Evolutionary conservation across 2,888 invertebrate genomes (phyloP).

Genomic region (Clanis bilineata): DNA sequence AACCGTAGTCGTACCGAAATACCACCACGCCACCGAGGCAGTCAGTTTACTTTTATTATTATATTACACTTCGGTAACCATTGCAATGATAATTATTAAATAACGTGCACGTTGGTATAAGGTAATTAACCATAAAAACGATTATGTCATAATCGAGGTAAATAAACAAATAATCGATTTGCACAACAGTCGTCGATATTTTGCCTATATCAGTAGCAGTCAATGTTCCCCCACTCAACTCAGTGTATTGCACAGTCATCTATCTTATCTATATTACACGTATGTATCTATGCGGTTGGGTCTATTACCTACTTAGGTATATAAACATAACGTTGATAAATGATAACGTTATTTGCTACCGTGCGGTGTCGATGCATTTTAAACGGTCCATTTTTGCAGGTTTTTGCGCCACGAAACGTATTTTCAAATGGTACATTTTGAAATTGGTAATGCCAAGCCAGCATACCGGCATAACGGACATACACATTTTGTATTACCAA

Average conservation of each 20-base stretch:
- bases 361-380: not conserved
- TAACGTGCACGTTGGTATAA: too few species aligned
- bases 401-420: too few species aligned
- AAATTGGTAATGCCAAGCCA: too few species aligned
- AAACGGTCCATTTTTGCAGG: not conserved
- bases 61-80: too few species aligned
- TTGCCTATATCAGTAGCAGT: not conserved
- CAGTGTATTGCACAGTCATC: slow-evolving; percentile 6
- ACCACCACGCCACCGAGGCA: too few species aligned
- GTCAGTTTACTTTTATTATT: too few species aligned
- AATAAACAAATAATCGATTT: not conserved
- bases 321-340: slow-evolving; percentile 1
- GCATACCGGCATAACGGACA: too few species aligned
- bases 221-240: not conserved
- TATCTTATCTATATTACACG: not conserved
- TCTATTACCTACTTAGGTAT: slow-evolving; percentile 9
- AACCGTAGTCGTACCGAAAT: too few species aligned
- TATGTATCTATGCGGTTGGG: not conserved
- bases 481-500: too few species aligned
- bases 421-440: too few species aligned
- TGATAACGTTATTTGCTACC: slow-evolving; percentile 4
- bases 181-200: not conserved
- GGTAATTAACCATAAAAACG: too few species aligned
- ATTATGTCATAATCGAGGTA: not conserved
- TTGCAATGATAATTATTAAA: too few species aligned